Evolutionary conservation across 2,113 vertebrate species (phyloP).

Genomic region (Catharus fuscescens): DNA sequence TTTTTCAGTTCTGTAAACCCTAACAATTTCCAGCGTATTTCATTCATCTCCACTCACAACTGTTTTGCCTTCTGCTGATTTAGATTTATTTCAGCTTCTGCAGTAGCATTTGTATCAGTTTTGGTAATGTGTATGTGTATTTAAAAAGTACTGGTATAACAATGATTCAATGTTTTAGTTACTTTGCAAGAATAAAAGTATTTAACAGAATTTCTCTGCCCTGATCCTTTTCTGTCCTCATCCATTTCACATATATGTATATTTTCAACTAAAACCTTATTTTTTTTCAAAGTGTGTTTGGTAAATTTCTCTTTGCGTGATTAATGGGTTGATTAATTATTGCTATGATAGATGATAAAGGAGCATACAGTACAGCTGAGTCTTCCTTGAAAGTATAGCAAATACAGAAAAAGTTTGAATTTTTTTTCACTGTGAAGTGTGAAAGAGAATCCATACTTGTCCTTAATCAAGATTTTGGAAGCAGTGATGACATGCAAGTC

Average conservation of each 20-base stretch:
- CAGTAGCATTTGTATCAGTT: background rate
- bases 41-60: background rate
- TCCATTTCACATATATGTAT: background rate
- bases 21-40: background rate
- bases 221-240: background rate
- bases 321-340: background rate
- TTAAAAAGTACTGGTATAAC: background rate
- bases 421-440: background rate
- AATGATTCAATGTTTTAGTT: background rate
- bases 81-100: background rate
- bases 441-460: background rate
- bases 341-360: background rate
- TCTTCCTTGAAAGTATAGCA: background rate
- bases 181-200: background rate
- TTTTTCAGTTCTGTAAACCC: background rate
- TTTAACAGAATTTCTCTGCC: background rate
- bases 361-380: background rate
- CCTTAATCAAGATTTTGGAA: background rate
- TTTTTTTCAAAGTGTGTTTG: background rate
- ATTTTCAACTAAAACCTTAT: background rate
- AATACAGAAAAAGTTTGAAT: background rate
- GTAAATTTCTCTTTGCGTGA: background rate
- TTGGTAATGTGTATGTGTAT: background rate
- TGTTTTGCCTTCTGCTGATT: background rate
- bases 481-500: background rate